phyloP scores from a whole-genome alignment of 2,797 vertebrate species.

The Pogonophryne albipinna region DNA sequence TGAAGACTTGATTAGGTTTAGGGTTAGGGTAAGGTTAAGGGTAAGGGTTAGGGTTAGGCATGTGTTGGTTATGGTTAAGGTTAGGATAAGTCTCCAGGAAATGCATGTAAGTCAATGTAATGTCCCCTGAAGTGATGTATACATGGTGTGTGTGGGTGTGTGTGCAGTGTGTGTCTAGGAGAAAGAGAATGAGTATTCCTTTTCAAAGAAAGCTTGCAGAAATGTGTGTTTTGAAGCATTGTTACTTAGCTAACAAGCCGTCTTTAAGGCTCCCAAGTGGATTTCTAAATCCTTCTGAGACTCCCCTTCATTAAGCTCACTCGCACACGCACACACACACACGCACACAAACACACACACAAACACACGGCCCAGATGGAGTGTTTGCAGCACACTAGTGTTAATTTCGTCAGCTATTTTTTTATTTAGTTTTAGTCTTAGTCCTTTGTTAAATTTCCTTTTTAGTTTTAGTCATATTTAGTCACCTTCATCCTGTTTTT shows the following conservation, averaged over 20 bases:
- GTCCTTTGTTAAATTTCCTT: no score
- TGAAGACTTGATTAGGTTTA: no score
- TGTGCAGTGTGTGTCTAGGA: background rate
- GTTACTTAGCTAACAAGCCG: conserved; percentile 53
- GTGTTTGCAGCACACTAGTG: conserved; percentile 4
- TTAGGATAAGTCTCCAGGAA: no score
- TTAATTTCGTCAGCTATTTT: no score
- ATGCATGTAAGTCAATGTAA: no score
- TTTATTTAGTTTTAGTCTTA: no score
- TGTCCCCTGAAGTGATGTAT: no score
- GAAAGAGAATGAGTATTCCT: background rate
- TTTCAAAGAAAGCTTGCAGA: background rate
- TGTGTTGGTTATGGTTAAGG: no score
- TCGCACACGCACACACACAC: background rate
- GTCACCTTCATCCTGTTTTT: no score
- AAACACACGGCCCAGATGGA: conserved; percentile 15
- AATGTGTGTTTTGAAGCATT: conserved; percentile 25
- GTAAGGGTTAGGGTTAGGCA: no score
- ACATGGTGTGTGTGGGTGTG: background rate
- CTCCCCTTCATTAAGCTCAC: conserved; percentile 35
- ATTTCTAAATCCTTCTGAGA: conserved; percentile 48
- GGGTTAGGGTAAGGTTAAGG: no score
- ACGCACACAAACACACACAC: conserved; percentile 10
- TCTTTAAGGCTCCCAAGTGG: conserved; percentile 48
- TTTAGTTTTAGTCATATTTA: no score